Percentiles rank a stretch among this genome's conserved stretches.
These are phyloP conservation scores for Ranitomeya imitator DNA, from an alignment of 2,113 vertebrate genomes.

Conservation along the genomic window DNA sequence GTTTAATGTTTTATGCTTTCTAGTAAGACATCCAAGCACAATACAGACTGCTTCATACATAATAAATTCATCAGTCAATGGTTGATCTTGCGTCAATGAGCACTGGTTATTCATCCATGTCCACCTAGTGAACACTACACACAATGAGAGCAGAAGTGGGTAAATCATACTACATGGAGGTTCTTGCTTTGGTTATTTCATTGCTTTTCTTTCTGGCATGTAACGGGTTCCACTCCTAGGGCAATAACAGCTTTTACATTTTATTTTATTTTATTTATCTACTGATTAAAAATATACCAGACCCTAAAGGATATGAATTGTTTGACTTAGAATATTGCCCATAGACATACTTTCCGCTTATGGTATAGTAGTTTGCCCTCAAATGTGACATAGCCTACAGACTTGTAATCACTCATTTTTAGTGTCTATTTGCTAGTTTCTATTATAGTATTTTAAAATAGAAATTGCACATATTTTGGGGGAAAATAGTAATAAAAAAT, in stretches of 20 bases:
- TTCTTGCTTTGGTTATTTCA: neutral
- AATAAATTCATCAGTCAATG: neutral
- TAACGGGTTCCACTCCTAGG: constrained; percentile 1
- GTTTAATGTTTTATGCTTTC: too few species aligned
- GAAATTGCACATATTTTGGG: too few species aligned
- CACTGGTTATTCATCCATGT: neutral
- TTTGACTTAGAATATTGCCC: neutral
- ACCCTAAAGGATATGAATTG: neutral
- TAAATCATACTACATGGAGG: neutral
- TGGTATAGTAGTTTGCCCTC: neutral
- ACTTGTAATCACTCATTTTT: too few species aligned
- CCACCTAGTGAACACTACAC: neutral
- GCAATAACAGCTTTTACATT: neutral
- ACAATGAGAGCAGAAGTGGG: neutral
- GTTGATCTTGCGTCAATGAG: neutral
- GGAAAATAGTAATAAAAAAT: neutral
- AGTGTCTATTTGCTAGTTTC: neutral
- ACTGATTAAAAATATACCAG: neutral
- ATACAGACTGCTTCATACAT: neutral
- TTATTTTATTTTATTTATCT: neutral
- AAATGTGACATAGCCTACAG: neutral
- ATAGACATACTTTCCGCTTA: neutral
- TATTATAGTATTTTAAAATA: neutral
- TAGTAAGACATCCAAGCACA: neutral
- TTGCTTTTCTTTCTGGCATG: neutral